Evolutionary conservation across 2,113 vertebrate species (phyloP).

Genomic region (Lamprologus lemairii): DNA sequence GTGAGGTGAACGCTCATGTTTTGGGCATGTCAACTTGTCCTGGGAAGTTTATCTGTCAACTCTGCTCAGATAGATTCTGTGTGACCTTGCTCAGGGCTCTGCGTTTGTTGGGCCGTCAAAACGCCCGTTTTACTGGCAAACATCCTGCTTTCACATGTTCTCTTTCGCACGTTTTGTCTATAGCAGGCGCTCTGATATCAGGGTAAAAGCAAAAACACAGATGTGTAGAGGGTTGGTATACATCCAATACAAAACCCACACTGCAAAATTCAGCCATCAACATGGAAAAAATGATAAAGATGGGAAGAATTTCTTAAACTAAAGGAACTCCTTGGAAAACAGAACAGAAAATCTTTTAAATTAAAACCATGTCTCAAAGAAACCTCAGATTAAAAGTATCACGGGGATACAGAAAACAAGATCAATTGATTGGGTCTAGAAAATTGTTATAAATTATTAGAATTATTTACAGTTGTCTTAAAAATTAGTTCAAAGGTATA

Average conservation of each 20-base stretch:
- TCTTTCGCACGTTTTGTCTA: neutral
- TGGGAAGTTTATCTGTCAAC: neutral
- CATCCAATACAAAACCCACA: neutral
- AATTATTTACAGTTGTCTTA: neutral
- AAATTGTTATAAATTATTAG: neutral
- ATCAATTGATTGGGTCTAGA: accelerated
- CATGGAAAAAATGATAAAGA: neutral
- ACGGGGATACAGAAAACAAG: neutral
- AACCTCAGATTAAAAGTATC: neutral
- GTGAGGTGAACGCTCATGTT: neutral
- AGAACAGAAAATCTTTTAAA: neutral
- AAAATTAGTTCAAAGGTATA: neutral
- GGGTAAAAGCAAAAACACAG: neutral
- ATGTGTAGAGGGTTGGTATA: neutral
- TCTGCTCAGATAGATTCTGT: neutral
- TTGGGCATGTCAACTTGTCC: neutral
- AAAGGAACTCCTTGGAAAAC: neutral
- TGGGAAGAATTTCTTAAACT: neutral
- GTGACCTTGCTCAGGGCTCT: neutral
- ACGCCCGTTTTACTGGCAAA: neutral
- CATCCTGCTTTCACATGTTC: neutral
- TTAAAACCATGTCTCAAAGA: neutral
- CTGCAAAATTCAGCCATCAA: neutral
- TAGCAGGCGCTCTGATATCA: neutral
- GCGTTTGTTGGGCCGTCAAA: neutral